Evolutionary conservation across 2,797 vertebrate species (phyloP).

Genomic region (Muscicapa striata): DNA sequence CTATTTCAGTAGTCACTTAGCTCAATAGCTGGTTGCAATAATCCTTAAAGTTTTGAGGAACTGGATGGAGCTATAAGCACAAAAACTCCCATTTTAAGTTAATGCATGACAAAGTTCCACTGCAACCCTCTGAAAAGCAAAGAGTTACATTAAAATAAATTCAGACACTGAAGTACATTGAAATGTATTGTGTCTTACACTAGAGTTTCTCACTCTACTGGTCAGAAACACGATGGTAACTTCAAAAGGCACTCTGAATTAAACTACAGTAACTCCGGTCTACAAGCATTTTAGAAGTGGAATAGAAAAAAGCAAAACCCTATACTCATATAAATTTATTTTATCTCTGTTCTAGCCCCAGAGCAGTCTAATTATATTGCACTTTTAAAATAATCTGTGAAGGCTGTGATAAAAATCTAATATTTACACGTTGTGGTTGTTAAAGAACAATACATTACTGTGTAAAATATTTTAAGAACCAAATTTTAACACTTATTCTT

Average conservation of each 20-base stretch:
- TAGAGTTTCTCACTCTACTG: neutral
- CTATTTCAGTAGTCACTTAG: constrained; percentile 57
- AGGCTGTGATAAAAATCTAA: constrained; percentile 48
- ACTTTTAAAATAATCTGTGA: constrained; percentile 46
- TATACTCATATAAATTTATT: constrained; percentile 35
- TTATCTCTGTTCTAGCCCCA: constrained; percentile 22
- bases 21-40: constrained; percentile 15
- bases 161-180: constrained; percentile 28
- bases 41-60: neutral
- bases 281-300: constrained; percentile 11
- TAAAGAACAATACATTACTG: constrained; percentile 32
- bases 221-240: neutral
- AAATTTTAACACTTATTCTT: constrained; percentile 24
- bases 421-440: constrained; percentile 52
- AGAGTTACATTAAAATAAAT: constrained; percentile 16
- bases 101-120: constrained; percentile 11
- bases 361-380: constrained; percentile 61
- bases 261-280: constrained; percentile 23
- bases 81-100: constrained; percentile 11
- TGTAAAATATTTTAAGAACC: constrained; percentile 34
- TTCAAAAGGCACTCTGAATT: constrained; percentile 63
- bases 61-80: neutral
- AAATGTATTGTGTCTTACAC: constrained; percentile 29
- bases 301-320: neutral
- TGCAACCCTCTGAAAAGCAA: constrained; percentile 17